Base-by-base conservation (phyloP, 1,140 invertebrate genomes). In the Macrobrachium nipponense region DNA sequence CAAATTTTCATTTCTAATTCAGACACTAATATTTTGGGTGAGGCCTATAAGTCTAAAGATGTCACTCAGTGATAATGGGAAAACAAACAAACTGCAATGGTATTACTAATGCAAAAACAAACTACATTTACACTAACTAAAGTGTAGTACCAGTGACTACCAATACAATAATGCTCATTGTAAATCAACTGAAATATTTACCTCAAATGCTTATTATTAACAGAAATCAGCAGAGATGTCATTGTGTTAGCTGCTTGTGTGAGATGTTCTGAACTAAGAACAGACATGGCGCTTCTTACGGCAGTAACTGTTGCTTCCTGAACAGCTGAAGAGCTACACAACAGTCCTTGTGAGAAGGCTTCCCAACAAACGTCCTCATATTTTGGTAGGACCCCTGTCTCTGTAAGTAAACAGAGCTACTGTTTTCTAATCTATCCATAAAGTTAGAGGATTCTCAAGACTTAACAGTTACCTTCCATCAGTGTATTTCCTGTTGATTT, bases 231-330 rank as follows among this genome's bases (percentile, higher is more conserved):
- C 12, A 80, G 60, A 7, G 61, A 43, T 4, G 78, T 66, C 44
- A 80, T 44, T 15, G 62, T 43, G 18, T 66, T 60, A 5, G 78
- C 78, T 36, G 18, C 62, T 62, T 43, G 44, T 12, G n/a, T 51
- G 59, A 80, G 78, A 43, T 44, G 44, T 43, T 66, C n/a, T 36
- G 61, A 18, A 17, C 64, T 20, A n/a, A 80, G 64, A 44, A 62
- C 78, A 17, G 78, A 62, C 18, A 80, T 64, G 18, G 78, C 78
- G n/a, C 60, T 66, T 7, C n/a, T 66, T n/a, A 80, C 27, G n/a
- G 78, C 78, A 10, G 36, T 18, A 17, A 80, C 78, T 51, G 78
- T 64, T 23, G 78, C 78, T 44, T 80, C 78, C 43, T 80, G 61
- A 36, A 80, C 61, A 43, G 61, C 60, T 10, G 59, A 43, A 15